These are phyloP conservation scores for Yasuhikotakia modesta DNA, from an alignment of 2,797 vertebrate species.

Conservation along the genomic window DNA sequence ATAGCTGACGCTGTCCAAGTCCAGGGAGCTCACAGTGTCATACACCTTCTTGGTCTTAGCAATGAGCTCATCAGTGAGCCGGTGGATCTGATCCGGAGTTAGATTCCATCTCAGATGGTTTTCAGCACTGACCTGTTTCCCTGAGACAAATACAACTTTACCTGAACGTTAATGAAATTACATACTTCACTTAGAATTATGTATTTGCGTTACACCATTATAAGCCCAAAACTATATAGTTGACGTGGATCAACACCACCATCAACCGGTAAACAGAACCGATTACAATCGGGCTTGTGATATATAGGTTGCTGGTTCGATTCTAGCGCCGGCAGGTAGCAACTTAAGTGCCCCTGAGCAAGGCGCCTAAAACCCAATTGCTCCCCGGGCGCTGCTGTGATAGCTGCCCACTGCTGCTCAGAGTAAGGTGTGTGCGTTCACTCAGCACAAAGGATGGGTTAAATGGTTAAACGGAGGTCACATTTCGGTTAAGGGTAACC, in stretches of 20 bases:
- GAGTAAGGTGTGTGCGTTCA: too few species aligned
- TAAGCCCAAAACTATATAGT: background rate
- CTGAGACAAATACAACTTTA: constrained; percentile 74
- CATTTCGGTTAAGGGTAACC: too few species aligned
- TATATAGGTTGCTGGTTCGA: too few species aligned
- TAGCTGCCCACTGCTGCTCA: too few species aligned
- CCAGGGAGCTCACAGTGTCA: constrained; percentile 82
- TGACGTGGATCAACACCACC: background rate
- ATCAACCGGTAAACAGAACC: too few species aligned
- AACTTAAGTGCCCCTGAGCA: too few species aligned
- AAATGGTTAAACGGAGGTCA: too few species aligned
- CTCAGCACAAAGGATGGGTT: too few species aligned
- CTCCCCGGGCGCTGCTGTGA: too few species aligned
- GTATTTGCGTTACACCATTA: background rate
- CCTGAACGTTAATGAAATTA: constrained; percentile 64
- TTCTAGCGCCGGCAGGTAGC: too few species aligned
- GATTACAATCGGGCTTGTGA: too few species aligned
- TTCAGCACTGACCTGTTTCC: constrained; percentile 56
- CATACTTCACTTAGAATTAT: background rate
- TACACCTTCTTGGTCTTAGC: constrained; percentile 86
- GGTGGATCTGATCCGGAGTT: constrained; percentile 79
- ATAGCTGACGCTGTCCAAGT: constrained; percentile 75
- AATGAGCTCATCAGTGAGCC: constrained; percentile 80
- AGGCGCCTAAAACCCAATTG: too few species aligned
- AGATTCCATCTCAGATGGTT: constrained; percentile 89